Base-by-base conservation (phyloP, 64 coral and sea anemone species). In the Stylophora pistillata region DNA sequence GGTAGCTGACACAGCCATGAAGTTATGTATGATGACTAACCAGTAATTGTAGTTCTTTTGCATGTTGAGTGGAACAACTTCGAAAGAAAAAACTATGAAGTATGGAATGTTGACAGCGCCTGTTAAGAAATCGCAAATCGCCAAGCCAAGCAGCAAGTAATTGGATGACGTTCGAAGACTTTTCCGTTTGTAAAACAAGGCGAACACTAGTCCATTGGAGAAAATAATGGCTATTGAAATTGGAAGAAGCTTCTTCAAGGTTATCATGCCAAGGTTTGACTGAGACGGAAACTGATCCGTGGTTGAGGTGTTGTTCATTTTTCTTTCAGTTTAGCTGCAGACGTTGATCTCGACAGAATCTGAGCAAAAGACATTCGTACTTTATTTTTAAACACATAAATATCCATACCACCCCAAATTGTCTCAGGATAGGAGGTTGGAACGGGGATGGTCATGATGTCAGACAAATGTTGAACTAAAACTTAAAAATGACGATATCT, bases 101-200 rank as follows among this genome's bases (percentile, higher is more conserved):
- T 86, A 77, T 55, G 90, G 90, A 53, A 91, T 89, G 25, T 91
- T 91, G 5, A 95, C 53, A 41, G 73, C 53, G 15, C 94, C 94
- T 28, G 85, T 95, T 9, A 95, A 37, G 28, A 95, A 95, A 78
- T 95, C 94, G 20, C 87, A 88, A 15, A 92, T 32, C 11, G 94
- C 94, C 1, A 95, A 77, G 9, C 94, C 91, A 37, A 95, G 71
- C 15, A 95, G 86, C 52, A 95, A 52, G 85, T 83, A 84, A 79
- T 95, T 95, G 31, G 88, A 74, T 23, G 85, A 20, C 47, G 71
- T 95, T 4, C 94, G 89, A 0, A 95, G 60, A 17, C 3, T 37
- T 77, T 77, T 88, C 70, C 25, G 73, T 21, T 54, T 83, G 41
- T 30, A 71, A 87, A 95, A 95, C 1, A 95, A 61, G 21, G 83